Evolutionary conservation across 2,888 invertebrate genomes (phyloP).

Genomic region (Lepidocyrtoides sp.): DNA sequence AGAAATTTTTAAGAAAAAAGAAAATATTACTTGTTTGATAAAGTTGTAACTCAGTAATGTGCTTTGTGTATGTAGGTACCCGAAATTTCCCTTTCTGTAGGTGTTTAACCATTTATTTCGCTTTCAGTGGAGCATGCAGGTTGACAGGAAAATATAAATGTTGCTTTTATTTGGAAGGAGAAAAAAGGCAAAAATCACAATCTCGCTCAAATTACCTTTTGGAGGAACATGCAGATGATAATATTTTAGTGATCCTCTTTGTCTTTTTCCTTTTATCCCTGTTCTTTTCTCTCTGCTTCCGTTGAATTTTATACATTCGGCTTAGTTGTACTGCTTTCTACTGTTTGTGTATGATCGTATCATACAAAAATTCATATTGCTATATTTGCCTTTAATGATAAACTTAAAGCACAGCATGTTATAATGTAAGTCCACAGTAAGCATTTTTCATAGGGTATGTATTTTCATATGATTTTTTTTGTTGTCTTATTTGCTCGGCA

Average conservation of each 20-base stretch:
- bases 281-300: conserved; percentile 2
- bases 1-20: neutral
- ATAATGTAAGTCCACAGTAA: neutral
- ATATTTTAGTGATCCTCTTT: conserved; percentile 52
- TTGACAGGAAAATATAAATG: conserved; percentile 38
- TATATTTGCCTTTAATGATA: neutral
- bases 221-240: conserved; percentile 46
- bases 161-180: conserved; percentile 19
- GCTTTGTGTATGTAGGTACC: neutral
- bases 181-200: conserved; percentile 64
- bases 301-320: neutral
- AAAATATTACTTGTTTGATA: too few species aligned
- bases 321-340: neutral
- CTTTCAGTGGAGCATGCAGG: conserved; percentile 5
- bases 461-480: conserved; percentile 57
- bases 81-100: neutral
- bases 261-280: conserved; percentile 8
- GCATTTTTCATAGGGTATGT: neutral
- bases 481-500: conserved; percentile 69
- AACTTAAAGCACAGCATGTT: conserved; percentile 2
- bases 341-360: neutral
- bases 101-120: neutral
- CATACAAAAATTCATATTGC: neutral
- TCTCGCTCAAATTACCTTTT: conserved; percentile 64
- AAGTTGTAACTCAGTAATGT: neutral